Base-by-base conservation (phyloP, 2,888 invertebrate genomes). In the Poecilobothrus nobilitatus region DNA sequence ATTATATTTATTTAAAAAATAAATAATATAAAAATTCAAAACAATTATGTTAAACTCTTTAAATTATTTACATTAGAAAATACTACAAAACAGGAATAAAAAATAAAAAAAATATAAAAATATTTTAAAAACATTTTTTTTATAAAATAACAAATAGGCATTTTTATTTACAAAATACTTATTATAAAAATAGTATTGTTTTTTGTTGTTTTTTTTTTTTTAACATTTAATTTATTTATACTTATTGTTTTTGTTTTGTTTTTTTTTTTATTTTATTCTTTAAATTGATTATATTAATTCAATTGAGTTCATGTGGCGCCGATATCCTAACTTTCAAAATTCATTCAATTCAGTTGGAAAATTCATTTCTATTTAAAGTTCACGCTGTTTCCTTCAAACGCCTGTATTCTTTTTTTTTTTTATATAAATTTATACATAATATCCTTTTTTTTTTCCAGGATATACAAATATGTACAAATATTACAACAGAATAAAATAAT, bases 271-370 rank as follows among this genome's bases (percentile, higher is more conserved):
- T 53, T 53, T 53, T 53, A 2, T 53, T 53, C 18, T 53, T 15
- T 53, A 53, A 53, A 53, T 53, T 53, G 53, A 53, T 53, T 53
- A 53, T 53, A 53, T 53, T 53, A 53, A 53, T 53, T 53, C 53
- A 53, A 53, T 53, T 53, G 53, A 6, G 9, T 53, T 53, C 53
- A 53, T 53, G 53, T 53, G 53, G 53, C 53, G 53, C 53, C 53
- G 15, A 53, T 53, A 18, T 15, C 53, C 53, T 53, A 53, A 53
- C 18, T 53, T 53, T 53, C 53, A 5, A 53, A 41, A 53, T 53
- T 53, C 53, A 53, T 53, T 53, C 53, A 53, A 53, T 53, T 53
- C 53, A 53, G 18, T 53, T 18, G 53, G 53, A 53, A 53, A 27
- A 53, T 53, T 53, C 18, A 18, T 53, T 15, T 15, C 53, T 41